Percentiles rank a stretch among this genome's conserved stretches.
Conservation (phyloP, 2,797 vertebrate species). For the Rachycentron canadum region DNA sequence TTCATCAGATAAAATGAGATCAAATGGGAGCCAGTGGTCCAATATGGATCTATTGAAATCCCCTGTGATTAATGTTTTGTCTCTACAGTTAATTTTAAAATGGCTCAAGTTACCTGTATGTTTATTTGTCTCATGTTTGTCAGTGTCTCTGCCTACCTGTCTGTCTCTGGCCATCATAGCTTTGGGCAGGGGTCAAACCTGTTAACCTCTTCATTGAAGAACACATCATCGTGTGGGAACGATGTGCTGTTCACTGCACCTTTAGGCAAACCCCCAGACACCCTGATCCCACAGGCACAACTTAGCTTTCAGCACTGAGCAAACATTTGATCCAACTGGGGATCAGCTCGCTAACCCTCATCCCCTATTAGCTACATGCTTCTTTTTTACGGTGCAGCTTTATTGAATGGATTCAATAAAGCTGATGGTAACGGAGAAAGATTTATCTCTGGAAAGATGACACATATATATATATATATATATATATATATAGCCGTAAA, state of each 20-base stretch:
- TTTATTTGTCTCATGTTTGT: background rate
- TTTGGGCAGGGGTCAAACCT: slow-evolving; percentile 76
- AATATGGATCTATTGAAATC: background rate
- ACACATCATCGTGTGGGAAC: slow-evolving; percentile 59
- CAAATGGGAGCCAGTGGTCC: no score
- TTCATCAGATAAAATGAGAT: no score
- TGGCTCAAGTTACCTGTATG: background rate
- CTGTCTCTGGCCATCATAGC: slow-evolving; percentile 51
- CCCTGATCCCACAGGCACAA: slow-evolving; percentile 66
- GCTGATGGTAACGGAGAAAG: background rate
- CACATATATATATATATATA: background rate
- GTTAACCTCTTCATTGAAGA: slow-evolving; percentile 83
- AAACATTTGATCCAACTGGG: slow-evolving; percentile 66
- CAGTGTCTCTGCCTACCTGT: slow-evolving; percentile 30
- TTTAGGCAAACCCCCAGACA: slow-evolving; percentile 64
- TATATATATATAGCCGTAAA: background rate
- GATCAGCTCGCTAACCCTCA: slow-evolving; percentile 46
- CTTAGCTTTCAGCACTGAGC: slow-evolving; percentile 74
- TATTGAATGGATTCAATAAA: slow-evolving; percentile 13
- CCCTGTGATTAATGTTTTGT: background rate
- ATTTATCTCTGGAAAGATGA: slow-evolving; percentile 28
- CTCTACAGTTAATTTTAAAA: background rate
- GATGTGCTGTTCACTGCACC: slow-evolving; percentile 62
- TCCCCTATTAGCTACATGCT: slow-evolving; percentile 48
- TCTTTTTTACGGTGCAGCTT: slow-evolving; percentile 21